Percentiles rank a stretch among this genome's conserved stretches.
Conservation (phyloP, 2,888 invertebrate genomes). For the Microdon myrmicae region DNA sequence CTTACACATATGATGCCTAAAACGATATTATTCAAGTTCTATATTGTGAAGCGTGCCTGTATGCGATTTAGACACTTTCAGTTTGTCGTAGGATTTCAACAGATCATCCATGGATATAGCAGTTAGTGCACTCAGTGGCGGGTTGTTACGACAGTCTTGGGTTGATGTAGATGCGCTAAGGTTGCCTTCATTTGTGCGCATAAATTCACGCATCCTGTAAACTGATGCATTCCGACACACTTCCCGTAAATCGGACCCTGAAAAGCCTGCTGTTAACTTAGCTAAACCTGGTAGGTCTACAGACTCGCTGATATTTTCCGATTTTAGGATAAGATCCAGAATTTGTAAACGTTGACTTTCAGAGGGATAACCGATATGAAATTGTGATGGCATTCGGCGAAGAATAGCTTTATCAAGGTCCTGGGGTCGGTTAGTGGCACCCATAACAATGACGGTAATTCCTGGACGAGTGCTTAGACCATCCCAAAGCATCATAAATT, state of each 20-base stretch:
- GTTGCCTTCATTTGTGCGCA: constrained; percentile 59
- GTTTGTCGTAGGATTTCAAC: constrained; percentile 75
- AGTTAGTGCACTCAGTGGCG: constrained; percentile 67
- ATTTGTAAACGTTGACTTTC: constrained; percentile 75
- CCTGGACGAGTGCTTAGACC: constrained; percentile 87
- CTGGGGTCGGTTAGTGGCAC: constrained; percentile 93
- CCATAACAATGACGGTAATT: constrained; percentile 89
- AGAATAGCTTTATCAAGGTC: constrained; percentile 93
- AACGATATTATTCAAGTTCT: constrained; percentile 62
- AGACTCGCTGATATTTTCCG: constrained; percentile 76
- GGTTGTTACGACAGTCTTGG: constrained; percentile 9
- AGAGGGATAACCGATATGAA: constrained; percentile 83
- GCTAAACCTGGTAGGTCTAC: constrained; percentile 77
- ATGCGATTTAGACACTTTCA: constrained; percentile 79
- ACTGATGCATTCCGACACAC: constrained; percentile 88
- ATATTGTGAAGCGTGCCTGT: constrained; percentile 63
- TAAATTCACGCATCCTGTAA: constrained; percentile 80
- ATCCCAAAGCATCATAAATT: constrained; percentile 99
- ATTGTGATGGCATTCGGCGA: constrained; percentile 90
- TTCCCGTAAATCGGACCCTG: constrained; percentile 89
- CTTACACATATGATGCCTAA: too few relatives aligned
- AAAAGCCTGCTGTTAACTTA: constrained; percentile 80
- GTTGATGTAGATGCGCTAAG: constrained; percentile 19
- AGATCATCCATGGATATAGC: constrained; percentile 89
- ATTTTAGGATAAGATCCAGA: constrained; percentile 75